Evolutionary conservation across 2,888 invertebrate genomes (phyloP), one percentile per base, ranked within the genome.

Genomic region (Dioctria linearis): DNA sequence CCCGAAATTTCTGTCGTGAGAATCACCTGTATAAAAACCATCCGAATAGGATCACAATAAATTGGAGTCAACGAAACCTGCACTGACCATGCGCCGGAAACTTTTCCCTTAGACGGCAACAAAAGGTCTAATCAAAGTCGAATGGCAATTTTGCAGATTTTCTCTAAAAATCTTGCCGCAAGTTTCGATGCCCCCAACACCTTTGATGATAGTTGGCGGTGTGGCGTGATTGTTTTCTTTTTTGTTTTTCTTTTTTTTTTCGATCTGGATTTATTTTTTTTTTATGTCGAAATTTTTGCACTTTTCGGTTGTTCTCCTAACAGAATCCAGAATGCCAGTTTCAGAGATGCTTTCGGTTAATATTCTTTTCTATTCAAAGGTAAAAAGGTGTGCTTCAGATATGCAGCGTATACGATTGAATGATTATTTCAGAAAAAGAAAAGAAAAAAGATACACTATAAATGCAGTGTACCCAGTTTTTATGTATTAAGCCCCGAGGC

Each of bases 381-480:
- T 42, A 54, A 25, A 40, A 59, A 42, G 51, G 59, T 57, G 42
- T 42, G 39, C 73, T 54, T 8, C 57, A 40, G 57, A 73, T 73
- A 57, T 57, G 42, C 42, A 73, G 59, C 9, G 73, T 39, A n/a
- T n/a, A 57, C 73, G 73, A 73, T 73, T 73, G 73, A 73, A 73
- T 73, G 57, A 73, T 57, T 73, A 59, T 54, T 13, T 40, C 4
- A 42, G 40, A 59, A 73, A 73, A 73, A 73, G 57, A 37, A 57
- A 54, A 42, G 57, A 59, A 8, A 54, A 73, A 73, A 73, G n/a
- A n/a, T 3, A 61, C 37, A 13, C 54, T 54, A 25, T 25, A 57
- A 73, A 59, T 57, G 57, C 73, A 42, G 73, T 57, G 13, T 42
- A 59, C 73, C 73, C 73, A 59, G 73, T 73, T 73, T 73, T 73